phyloP scores from a whole-genome alignment of 1,140 invertebrate species.

The Caenorhabditis inopinata region DNA sequence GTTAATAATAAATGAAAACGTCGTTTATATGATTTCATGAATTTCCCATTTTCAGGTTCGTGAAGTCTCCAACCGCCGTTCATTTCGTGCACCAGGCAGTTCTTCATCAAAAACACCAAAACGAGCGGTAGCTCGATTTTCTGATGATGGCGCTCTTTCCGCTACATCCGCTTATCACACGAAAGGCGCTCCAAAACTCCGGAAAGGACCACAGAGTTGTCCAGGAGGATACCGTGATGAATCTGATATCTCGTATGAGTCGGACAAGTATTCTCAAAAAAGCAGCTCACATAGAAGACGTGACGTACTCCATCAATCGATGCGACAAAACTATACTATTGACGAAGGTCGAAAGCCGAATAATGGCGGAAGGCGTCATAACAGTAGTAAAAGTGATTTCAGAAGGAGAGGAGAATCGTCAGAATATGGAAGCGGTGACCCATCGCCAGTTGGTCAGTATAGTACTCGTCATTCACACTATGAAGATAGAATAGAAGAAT shows the following conservation, averaged over 20 bases:
- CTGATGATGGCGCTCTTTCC: neutral
- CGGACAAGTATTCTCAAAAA: slow-evolving; percentile 14
- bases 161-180: slow-evolving; percentile 34
- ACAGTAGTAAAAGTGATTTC: slow-evolving; percentile 7
- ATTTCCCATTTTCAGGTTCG: neutral
- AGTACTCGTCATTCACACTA: slow-evolving; percentile 7
- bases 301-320: slow-evolving; percentile 4
- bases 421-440: slow-evolving; percentile 24
- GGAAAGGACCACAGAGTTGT: slow-evolving; percentile 30
- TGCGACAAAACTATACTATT: slow-evolving; percentile 15
- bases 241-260: neutral
- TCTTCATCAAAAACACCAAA: neutral
- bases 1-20: no score
- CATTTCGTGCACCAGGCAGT: neutral
- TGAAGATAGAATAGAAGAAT: slow-evolving; percentile 16
- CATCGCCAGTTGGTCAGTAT: slow-evolving; percentile 4
- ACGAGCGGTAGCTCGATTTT: neutral
- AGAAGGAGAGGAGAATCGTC: neutral
- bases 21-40: no score
- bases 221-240: slow-evolving; percentile 32
- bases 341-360: slow-evolving; percentile 3
- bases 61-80: slow-evolving; percentile 10
- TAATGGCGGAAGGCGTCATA: neutral
- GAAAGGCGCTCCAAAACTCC: neutral
- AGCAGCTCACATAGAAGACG: neutral